Conservation (phyloP, 2,113 vertebrate genomes). For the Lynx canadensis region DNA sequence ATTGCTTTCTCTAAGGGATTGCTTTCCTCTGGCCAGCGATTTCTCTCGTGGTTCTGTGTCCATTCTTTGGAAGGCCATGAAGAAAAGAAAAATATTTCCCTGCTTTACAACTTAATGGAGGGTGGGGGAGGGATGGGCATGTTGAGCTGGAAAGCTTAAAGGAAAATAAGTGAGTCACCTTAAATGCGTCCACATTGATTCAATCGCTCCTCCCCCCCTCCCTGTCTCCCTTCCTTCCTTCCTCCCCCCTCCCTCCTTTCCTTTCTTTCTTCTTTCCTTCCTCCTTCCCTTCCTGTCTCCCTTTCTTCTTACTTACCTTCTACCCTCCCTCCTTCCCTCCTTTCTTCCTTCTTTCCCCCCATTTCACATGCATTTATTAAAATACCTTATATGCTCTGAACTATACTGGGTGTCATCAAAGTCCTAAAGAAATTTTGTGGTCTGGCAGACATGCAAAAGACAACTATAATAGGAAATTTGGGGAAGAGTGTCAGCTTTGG, state of each 20-base stretch:
- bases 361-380: neutral
- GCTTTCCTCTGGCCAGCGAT: conserved; percentile 46
- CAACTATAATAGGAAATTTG: neutral
- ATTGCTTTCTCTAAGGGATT: conserved; percentile 56
- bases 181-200: neutral
- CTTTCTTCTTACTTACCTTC: rapidly evolving
- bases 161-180: conserved; percentile 11
- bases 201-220: neutral
- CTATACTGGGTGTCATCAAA: neutral
- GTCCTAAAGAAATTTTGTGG: neutral
- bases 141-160: neutral
- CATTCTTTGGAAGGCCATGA: conserved; percentile 42
- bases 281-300: neutral
- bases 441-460: neutral
- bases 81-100: conserved; percentile 21
- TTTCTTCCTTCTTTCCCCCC: neutral
- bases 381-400: neutral
- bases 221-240: neutral
- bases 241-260: neutral
- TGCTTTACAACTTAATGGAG: neutral
- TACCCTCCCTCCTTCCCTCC: neutral
- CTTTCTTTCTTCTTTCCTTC: neutral
- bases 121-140: neutral
- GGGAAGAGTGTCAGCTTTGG: neutral
- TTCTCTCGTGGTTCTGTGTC: neutral